Evolutionary conservation across 2,888 invertebrate species (phyloP).

Genomic region (Apoda limacodes): DNA sequence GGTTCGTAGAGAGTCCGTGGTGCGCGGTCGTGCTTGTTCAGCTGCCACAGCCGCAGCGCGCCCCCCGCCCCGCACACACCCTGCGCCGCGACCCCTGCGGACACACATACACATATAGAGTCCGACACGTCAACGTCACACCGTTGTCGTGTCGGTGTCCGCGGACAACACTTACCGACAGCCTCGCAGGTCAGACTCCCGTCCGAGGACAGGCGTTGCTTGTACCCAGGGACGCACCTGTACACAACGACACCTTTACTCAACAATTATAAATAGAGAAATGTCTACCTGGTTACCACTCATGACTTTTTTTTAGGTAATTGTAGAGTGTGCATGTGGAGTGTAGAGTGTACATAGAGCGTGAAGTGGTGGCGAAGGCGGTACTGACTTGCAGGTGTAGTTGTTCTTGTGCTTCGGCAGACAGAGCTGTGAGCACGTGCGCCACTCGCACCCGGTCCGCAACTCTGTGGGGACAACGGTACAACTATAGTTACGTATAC

Average conservation of each 20-base stretch:
- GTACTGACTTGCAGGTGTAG: slow-evolving; percentile 53
- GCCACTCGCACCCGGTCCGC: slow-evolving; percentile 70
- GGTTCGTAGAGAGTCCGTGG: slow-evolving; percentile 16
- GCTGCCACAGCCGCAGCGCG: slow-evolving; percentile 72
- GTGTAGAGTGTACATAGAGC: background rate
- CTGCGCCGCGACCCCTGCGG: slow-evolving; percentile 65
- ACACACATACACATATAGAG: slow-evolving; percentile 33
- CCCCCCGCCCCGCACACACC: slow-evolving; percentile 75
- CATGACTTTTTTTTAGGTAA: too few relatives aligned
- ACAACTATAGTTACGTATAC: background rate
- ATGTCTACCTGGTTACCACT: background rate
- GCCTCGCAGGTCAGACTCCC: slow-evolving; percentile 64
- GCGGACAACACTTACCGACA: slow-evolving; percentile 38
- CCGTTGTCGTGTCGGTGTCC: too few relatives aligned
- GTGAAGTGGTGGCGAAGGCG: background rate
- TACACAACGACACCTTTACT: slow-evolving; percentile 33
- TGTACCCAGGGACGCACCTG: slow-evolving; percentile 76
- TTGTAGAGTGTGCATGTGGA: background rate
- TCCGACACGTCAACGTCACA: slow-evolving; percentile 29
- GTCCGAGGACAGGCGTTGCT: slow-evolving; percentile 52
- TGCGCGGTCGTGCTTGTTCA: slow-evolving; percentile 60
- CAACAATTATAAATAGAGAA: background rate
- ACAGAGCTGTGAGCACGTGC: slow-evolving; percentile 83
- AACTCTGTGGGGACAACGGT: slow-evolving; percentile 23
- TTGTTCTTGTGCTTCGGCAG: slow-evolving; percentile 55